Evolutionary conservation across 2,888 invertebrate genomes (phyloP), one percentile per base, ranked within the genome.

Genomic region (Eurois occulta): DNA sequence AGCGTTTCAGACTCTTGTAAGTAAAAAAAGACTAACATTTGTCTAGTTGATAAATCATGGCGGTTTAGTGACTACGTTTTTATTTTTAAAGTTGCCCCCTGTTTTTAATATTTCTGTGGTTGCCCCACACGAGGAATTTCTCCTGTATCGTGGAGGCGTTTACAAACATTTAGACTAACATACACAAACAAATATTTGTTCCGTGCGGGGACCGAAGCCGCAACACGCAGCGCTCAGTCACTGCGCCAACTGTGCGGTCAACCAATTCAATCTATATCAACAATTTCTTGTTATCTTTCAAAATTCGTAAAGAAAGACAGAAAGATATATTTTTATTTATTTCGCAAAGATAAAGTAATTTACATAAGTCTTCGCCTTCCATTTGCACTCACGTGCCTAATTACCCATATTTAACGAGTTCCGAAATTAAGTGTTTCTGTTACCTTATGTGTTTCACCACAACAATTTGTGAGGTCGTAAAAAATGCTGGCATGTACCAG

Each of bases 401-500:
- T 77, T 66, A 62, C 72, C n/a, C 75, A 72, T 73, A n/a, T 83
- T 87, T 87, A 85, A 87, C 77, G 74, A 83, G 62, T 46, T 62
- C 5, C 32, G 43, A 72, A 85, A 82, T 85, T 70, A 84, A 85
- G 65, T 52, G 64, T 6, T 75, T 32, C 41, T 67, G 18, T 77
- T 78, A 69, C 69, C 58, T 48, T 84, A 72, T 72, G 68, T 78
- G 77, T 80, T 80, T 74, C 80, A 78, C 74, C 67, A 64, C 78
- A 65, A 81, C 52, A 78, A 82, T 81, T 85, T 87, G 79, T 77
- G 77, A 32, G 77, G 74, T 72, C 80, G 69, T 87, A 87, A 87
- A 87, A 85, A 84, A 80, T 78, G 73, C 84, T 77, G 66, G 77
- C 76, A 77, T 74, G 75, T 81, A 89, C 86, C 85, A 88, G 86